Base-by-base conservation (phyloP, 2,797 vertebrate genomes). In the Clarias pachynema region DNA sequence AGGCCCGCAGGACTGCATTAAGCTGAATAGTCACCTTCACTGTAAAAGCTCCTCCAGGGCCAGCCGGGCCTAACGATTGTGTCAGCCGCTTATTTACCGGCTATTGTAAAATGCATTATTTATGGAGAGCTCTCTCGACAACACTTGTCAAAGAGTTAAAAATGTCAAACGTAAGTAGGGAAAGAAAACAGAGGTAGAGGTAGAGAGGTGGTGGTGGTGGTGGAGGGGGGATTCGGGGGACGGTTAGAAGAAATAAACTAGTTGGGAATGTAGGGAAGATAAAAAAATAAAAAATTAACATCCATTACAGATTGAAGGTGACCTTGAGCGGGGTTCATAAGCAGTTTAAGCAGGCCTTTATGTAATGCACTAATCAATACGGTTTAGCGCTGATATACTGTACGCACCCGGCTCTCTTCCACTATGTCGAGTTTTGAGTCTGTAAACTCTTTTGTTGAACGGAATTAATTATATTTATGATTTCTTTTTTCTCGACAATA, bases 21-120 rank as follows among this genome's bases (percentile, higher is more conserved):
- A 97, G 95, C 96, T 96, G 96, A 97, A 97, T 96, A 97, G 97
- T 97, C 97, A 98, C 97, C 97, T 98, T 97, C 95, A 96, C 96
- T 97, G 96, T 98, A 98, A 99, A 98, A 98, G 95, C 96, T 95
- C 96, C 96, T 95, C 97, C 97, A 96, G 92, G 96, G 74, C 86
- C 73, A 20, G 68, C 94, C 93, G 94, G 94, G 96, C 96, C 97
- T 97, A 98, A 97, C 95, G 93, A 97, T 96, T 96, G 95, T 96
- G 96, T 95, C 96, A 96, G 94, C 94, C 96, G 96, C 96, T 98
- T 99, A 98, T 98, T 98, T 97, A 98, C 96, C 95, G 96, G 96
- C 96, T 97, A 97, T 97, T 97, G 96, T 97, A 97, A 98, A 99
- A 98, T 87, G 96, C 95, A 97, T 99, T 97, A 99, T 97, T 99